Conservation (phyloP, 2,888 invertebrate genomes). For the Heterodera filipjevi region DNA sequence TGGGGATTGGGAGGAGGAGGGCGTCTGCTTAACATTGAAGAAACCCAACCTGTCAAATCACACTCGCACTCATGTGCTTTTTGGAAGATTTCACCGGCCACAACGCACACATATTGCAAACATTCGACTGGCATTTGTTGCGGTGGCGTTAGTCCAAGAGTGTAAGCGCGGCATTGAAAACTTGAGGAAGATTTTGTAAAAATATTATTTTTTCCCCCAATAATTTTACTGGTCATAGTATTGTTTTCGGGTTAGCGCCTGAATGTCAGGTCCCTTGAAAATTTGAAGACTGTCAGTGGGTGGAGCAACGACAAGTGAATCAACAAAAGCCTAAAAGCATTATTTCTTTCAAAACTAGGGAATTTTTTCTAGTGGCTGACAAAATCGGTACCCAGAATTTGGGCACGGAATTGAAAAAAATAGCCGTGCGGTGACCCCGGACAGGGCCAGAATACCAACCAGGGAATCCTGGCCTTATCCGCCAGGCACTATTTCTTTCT, state of each 20-base stretch:
- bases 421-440: too few species aligned
- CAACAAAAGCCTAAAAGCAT: slow-evolving; percentile 75
- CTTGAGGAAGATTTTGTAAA: neutral
- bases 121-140: slow-evolving; percentile 53
- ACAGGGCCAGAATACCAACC: too few species aligned
- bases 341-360: neutral
- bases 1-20: too few species aligned
- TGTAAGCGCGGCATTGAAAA: slow-evolving; percentile 67
- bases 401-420: too few species aligned
- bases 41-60: slow-evolving; percentile 76
- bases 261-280: slow-evolving; percentile 57
- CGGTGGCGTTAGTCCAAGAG: slow-evolving; percentile 62
- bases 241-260: slow-evolving; percentile 21
- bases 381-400: too few species aligned
- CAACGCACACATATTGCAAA: slow-evolving; percentile 55
- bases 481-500: too few species aligned
- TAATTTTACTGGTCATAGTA: slow-evolving; percentile 30
- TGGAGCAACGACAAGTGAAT: slow-evolving; percentile 70
- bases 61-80: slow-evolving; percentile 78
- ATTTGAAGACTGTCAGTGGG: slow-evolving; percentile 66
- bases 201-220: slow-evolving; percentile 1
- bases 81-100: slow-evolving; percentile 58
- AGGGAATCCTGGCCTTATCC: too few species aligned
- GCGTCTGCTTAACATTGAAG: too few species aligned
- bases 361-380: neutral